phyloP scores from a whole-genome alignment of 2,888 invertebrate species.

The Drosophila mimetica region DNA sequence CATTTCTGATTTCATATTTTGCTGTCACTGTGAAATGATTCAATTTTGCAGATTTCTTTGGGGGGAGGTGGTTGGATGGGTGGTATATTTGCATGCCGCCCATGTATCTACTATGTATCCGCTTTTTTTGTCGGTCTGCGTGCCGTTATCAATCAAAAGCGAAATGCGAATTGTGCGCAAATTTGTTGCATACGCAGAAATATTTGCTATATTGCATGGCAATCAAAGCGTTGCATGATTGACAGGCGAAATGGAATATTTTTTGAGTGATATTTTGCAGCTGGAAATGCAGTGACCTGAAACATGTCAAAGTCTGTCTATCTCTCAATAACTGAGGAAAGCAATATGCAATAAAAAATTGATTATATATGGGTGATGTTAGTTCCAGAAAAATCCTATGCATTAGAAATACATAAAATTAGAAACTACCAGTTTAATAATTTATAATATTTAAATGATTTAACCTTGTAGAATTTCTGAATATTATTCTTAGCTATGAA shows the following conservation, averaged over 20 bases:
- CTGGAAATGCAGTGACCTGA: conserved; percentile 39
- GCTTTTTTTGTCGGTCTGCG: conserved; percentile 24
- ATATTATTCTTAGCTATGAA: too few species aligned
- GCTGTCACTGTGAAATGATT: conserved; percentile 78
- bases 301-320: conserved; percentile 37
- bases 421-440: too few species aligned
- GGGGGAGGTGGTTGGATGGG: conserved; percentile 9
- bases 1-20: conserved; percentile 75
- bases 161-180: conserved; percentile 52
- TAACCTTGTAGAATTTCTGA: too few species aligned
- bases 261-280: conserved; percentile 42
- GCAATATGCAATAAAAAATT: conserved; percentile 11
- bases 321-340: conserved; percentile 9
- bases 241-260: conserved; percentile 40
- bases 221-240: conserved; percentile 40
- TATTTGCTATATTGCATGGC: conserved; percentile 48
- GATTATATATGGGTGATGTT: conserved; percentile 14
- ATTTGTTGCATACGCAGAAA: conserved; percentile 49
- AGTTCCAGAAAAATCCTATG: too few species aligned
- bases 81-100: conserved; percentile 62
- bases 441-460: too few species aligned
- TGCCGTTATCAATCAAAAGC: conserved; percentile 47
- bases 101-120: conserved; percentile 26
- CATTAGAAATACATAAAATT: too few species aligned
- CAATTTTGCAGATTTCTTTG: conserved; percentile 69